Conservation (phyloP, 2,113 vertebrate genomes). For the Phylloscopus whistleri region DNA sequence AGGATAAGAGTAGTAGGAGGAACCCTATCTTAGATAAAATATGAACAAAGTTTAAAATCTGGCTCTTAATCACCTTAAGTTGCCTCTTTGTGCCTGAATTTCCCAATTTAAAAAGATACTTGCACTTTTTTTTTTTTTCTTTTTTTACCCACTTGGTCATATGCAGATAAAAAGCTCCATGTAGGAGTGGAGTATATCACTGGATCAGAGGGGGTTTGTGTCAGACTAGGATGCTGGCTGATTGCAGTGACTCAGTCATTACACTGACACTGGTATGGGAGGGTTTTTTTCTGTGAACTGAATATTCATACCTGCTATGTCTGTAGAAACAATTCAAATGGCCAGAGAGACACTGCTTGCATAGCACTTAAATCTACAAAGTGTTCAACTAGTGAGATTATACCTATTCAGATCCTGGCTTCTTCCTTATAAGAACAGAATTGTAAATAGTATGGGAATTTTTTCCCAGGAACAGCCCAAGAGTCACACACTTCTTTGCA, state of each 20-base stretch:
- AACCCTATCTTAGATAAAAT: background rate
- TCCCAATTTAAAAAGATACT: background rate
- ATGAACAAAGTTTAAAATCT: background rate
- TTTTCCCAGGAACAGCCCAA: background rate
- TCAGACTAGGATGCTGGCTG: background rate
- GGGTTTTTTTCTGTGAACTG: background rate
- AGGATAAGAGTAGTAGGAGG: background rate
- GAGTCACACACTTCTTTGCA: rapidly evolving
- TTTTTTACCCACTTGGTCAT: background rate
- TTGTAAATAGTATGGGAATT: background rate
- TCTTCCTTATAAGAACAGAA: background rate
- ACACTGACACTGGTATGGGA: background rate
- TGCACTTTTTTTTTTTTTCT: background rate
- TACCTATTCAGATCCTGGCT: background rate
- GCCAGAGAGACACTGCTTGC: background rate
- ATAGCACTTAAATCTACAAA: background rate
- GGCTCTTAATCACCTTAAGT: background rate
- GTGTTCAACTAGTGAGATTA: background rate
- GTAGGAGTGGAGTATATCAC: background rate
- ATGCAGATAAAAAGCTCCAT: background rate
- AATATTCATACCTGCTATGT: background rate
- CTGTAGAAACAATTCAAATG: background rate
- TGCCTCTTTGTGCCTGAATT: background rate
- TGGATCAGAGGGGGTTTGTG: background rate
- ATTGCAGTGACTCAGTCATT: background rate